Conservation (phyloP, 1,140 invertebrate genomes). For the Cherax quadricarinatus region DNA sequence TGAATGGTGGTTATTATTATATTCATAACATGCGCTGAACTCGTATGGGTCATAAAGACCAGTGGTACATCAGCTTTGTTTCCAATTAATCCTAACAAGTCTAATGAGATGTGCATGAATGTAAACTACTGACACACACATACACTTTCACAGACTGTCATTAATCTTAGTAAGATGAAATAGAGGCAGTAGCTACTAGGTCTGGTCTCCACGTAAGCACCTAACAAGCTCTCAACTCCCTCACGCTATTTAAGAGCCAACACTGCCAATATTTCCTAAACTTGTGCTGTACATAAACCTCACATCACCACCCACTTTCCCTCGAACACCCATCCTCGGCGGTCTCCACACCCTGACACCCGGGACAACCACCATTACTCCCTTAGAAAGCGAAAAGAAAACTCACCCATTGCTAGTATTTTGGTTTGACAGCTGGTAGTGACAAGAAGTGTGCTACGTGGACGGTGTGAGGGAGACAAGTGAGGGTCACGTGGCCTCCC, state of each 20-base stretch:
- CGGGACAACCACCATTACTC: not conserved
- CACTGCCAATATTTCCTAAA: not conserved
- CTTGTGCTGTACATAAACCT: not conserved
- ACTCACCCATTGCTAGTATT: constrained; percentile 61
- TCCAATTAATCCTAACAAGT: too few relatives aligned
- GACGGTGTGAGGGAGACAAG: constrained; percentile 40
- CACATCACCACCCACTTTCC: not conserved
- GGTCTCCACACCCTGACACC: not conserved
- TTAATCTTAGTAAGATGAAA: too few relatives aligned
- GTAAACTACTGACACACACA: too few relatives aligned
- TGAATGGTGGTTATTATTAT: too few relatives aligned
- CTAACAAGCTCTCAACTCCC: not conserved
- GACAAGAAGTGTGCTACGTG: constrained; percentile 62
- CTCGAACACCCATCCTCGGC: not conserved
- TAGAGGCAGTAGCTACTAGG: too few relatives aligned
- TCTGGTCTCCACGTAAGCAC: not conserved
- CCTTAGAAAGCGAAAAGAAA: not conserved
- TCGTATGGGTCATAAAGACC: too few relatives aligned
- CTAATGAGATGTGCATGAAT: too few relatives aligned
- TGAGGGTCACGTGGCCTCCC: not conserved
- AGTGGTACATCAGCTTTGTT: too few relatives aligned
- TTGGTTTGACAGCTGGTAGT: constrained; percentile 66
- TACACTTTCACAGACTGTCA: too few relatives aligned
- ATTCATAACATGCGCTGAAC: too few relatives aligned
- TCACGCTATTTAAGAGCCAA: not conserved